Evolutionary conservation across 2,888 invertebrate genomes (phyloP).

Genomic region (Tethea ocularis): DNA sequence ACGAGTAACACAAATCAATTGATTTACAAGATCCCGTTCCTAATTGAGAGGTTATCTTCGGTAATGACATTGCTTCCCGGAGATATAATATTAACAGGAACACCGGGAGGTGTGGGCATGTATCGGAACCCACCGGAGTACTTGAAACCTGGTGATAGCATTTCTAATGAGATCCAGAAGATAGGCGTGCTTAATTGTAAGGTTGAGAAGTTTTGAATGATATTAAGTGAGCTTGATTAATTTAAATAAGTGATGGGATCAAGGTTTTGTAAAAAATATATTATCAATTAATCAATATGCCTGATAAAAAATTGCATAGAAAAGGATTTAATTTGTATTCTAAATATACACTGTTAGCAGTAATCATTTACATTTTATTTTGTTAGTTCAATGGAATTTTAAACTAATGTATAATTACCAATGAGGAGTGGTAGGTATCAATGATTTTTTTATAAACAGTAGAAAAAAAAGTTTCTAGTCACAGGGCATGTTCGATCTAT

Average conservation of each 20-base stretch:
- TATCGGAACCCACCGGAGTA: constrained; percentile 89
- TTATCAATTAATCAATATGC: too few relatives aligned
- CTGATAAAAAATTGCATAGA: too few relatives aligned
- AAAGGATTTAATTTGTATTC: too few relatives aligned
- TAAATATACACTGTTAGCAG: too few relatives aligned
- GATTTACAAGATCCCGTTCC: constrained; percentile 88
- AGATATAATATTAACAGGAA: constrained; percentile 93
- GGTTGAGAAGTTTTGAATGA: constrained; percentile 39
- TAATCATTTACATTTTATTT: too few relatives aligned
- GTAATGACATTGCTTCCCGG: constrained; percentile 90
- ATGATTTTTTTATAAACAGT: too few relatives aligned
- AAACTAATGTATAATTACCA: too few relatives aligned
- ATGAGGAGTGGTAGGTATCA: too few relatives aligned
- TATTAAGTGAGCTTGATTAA: not conserved
- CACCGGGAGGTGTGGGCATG: constrained; percentile 88
- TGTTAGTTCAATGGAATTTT: too few relatives aligned
- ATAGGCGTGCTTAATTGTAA: constrained; percentile 49
- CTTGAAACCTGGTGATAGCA: constrained; percentile 88
- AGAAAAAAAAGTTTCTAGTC: too few relatives aligned
- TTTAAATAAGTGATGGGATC: not conserved
- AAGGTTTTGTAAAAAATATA: too few relatives aligned
- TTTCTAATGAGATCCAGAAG: constrained; percentile 84
- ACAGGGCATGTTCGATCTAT: too few relatives aligned
- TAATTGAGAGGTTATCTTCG: constrained; percentile 87
- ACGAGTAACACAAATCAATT: constrained; percentile 90